A percentile compares a stretch with the other conserved stretches of the same genome.
Conservation (phyloP, 2,888 invertebrate genomes). For the Ametastegia equiseti region DNA sequence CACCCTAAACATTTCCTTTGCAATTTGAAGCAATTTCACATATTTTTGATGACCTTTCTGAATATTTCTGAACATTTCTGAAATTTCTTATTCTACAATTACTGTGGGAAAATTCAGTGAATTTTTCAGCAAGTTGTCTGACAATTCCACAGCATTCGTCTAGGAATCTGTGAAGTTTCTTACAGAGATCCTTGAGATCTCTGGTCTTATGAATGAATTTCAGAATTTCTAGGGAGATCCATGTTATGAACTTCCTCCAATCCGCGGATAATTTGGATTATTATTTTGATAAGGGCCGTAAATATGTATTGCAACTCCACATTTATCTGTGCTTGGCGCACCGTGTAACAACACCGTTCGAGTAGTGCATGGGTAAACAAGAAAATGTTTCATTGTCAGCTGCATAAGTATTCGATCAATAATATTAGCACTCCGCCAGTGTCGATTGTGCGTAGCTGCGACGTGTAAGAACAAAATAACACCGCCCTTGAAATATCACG, state of each 20-base stretch:
- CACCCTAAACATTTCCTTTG: too few species aligned
- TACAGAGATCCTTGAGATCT: background rate
- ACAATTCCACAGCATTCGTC: background rate
- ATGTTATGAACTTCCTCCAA: too few species aligned
- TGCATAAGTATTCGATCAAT: background rate
- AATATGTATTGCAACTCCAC: background rate
- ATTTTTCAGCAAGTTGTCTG: background rate
- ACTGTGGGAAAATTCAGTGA: background rate
- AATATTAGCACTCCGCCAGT: slow-evolving; percentile 20
- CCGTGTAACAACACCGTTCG: background rate
- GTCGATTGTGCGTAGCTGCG: slow-evolving; percentile 3
- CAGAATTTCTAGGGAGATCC: background rate
- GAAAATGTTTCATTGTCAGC: background rate
- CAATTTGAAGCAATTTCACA: background rate
- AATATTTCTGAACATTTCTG: background rate
- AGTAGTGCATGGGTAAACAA: background rate
- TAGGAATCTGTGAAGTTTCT: background rate
- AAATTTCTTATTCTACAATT: background rate
- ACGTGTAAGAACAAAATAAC: slow-evolving; percentile 6
- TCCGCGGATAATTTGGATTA: background rate
- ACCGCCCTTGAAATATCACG: slow-evolving; percentile 8
- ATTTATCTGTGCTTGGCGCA: background rate
- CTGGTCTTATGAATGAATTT: background rate
- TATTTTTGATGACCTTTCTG: background rate
- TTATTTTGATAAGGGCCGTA: background rate